Evolutionary conservation across 53 echinoderm and acorn worm genomes (phyloP).

Genomic region (Hippasteria phrygiana): DNA sequence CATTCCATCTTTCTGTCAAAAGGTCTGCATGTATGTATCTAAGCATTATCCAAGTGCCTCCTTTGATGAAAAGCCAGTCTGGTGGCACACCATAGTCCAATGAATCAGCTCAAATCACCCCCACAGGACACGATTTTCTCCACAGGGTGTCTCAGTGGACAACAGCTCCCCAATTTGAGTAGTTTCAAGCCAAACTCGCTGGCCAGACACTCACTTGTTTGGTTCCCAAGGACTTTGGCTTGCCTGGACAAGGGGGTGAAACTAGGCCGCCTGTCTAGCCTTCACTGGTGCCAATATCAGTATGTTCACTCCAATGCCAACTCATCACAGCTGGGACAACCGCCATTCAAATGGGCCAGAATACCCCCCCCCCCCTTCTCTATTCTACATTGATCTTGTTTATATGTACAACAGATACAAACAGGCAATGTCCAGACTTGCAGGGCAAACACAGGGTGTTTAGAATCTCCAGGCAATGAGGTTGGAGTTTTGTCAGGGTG

Average conservation of each 20-base stretch:
- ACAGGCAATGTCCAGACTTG: slow-evolving; percentile 5
- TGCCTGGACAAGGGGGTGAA: background rate
- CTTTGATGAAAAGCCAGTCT: slow-evolving; percentile 29
- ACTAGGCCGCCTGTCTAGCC: background rate
- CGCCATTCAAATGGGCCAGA: slow-evolving; percentile 16
- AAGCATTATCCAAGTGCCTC: background rate
- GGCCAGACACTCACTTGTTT: slow-evolving; percentile 29
- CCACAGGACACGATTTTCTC: slow-evolving; percentile 23
- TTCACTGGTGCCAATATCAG: slow-evolving; percentile 20
- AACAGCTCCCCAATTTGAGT: slow-evolving; percentile 35
- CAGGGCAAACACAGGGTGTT: slow-evolving; percentile 29
- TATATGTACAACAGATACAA: slow-evolving; percentile 58
- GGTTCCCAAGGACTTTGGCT: slow-evolving; percentile 54
- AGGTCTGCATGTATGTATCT: slow-evolving; percentile 23
- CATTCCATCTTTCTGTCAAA: slow-evolving; percentile 33
- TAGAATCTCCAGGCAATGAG: background rate
- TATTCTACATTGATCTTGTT: slow-evolving; percentile 43
- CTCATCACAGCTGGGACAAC: background rate
- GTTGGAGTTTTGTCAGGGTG: slow-evolving; percentile 5
- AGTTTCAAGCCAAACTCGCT: background rate
- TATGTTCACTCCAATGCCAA: slow-evolving; percentile 3
- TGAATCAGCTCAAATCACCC: slow-evolving; percentile 51
- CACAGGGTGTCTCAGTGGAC: slow-evolving; percentile 37
- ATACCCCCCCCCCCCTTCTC: background rate
- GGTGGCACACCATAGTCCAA: slow-evolving; percentile 48